A percentile compares a stretch with the other conserved stretches of the same genome.
These are phyloP conservation scores for Lineus longissimus DNA, from an alignment of 1,140 invertebrate genomes.

Conservation along the genomic window DNA sequence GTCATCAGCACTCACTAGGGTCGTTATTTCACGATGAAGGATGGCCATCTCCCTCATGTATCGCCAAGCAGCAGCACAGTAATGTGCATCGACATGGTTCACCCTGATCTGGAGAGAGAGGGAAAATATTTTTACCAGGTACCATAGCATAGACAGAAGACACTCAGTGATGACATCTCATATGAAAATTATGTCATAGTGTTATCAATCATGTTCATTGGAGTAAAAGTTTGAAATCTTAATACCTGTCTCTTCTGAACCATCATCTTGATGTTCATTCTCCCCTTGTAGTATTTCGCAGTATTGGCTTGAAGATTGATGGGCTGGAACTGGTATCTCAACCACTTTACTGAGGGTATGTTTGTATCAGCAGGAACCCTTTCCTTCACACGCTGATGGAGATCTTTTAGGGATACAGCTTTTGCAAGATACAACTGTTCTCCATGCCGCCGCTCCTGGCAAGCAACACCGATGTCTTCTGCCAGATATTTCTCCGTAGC, in stretches of 20 bases:
- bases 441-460: background rate
- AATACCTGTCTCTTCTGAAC: slow-evolving; percentile 2
- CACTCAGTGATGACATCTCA: no score
- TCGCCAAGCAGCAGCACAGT: slow-evolving; percentile 20
- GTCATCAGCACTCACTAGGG: slow-evolving; percentile 24
- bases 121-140: no score
- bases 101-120: background rate
- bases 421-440: slow-evolving; percentile 1
- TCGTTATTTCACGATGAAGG: slow-evolving; percentile 8
- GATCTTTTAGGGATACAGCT: background rate
- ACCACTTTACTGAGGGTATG: background rate
- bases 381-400: no score
- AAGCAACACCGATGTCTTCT: background rate
- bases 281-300: background rate
- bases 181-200: no score
- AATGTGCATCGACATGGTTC: slow-evolving; percentile 24
- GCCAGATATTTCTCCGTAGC: background rate
- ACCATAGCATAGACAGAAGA: no score
- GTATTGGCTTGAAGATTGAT: background rate
- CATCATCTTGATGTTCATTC: background rate
- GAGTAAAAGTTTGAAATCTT: no score
- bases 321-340: background rate
- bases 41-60: slow-evolving; percentile 13
- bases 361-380: background rate
- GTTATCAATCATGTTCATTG: no score